These are phyloP conservation scores for Phoebastria nigripes DNA, from an alignment of 2,797 vertebrate species.

Conservation along the genomic window DNA sequence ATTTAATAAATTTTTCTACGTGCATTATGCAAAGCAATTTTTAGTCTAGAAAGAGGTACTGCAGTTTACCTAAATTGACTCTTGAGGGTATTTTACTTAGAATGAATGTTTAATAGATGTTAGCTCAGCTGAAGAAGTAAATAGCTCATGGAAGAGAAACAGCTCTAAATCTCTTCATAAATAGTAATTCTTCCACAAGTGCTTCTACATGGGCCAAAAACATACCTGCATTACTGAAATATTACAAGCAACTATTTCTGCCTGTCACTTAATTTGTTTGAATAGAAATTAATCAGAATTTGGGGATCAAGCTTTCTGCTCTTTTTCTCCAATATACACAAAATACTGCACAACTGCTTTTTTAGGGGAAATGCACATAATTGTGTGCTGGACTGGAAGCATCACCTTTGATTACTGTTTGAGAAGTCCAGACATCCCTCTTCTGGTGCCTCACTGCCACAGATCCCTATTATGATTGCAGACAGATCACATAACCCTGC, in stretches of 20 bases:
- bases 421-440: no score
- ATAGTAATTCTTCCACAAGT: not conserved
- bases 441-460: no score
- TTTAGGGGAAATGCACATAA: not conserved
- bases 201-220: not conserved
- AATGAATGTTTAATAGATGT: slow-evolving; percentile 47
- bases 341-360: not conserved
- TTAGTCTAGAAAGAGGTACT: slow-evolving; percentile 6
- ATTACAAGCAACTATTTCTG: not conserved
- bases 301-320: not conserved
- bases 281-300: not conserved
- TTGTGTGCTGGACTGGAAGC: not conserved
- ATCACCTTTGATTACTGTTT: no score
- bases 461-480: not conserved
- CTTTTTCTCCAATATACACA: not conserved
- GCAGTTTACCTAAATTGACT: slow-evolving; percentile 46
- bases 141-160: not conserved
- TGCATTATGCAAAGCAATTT: slow-evolving; percentile 12
- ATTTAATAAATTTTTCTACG: not conserved
- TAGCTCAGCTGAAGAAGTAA: slow-evolving; percentile 6
- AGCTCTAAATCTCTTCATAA: slow-evolving; percentile 7
- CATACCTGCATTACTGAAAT: not conserved
- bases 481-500: not conserved
- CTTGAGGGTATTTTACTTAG: slow-evolving; percentile 7
- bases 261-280: not conserved